Percentiles rank a stretch among this genome's conserved stretches.
phyloP scores from a whole-genome alignment of 2,113 vertebrate genomes.

The Bambusicola thoracicus region DNA sequence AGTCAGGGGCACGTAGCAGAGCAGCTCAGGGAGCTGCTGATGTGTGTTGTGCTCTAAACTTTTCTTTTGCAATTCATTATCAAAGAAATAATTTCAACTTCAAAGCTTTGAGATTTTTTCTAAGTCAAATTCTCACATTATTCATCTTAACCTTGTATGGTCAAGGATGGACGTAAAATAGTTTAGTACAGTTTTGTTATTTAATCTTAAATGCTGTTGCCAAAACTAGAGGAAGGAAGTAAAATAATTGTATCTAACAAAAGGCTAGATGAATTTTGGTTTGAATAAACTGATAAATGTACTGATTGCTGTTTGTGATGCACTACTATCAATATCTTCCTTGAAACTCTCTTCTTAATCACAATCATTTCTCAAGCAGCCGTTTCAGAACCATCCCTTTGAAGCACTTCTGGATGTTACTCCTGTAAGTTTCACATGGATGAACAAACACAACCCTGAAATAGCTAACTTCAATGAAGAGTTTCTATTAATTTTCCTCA shows the following conservation, averaged over 20 bases:
- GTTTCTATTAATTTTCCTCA: neutral
- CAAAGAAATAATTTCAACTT: neutral
- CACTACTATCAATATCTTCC: neutral
- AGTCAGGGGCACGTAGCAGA: accelerated
- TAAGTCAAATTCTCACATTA: neutral
- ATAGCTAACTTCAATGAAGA: neutral
- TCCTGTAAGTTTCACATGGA: neutral
- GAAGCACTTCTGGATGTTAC: neutral
- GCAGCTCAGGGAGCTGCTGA: accelerated
- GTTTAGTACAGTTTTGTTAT: neutral
- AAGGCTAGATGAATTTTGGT: neutral
- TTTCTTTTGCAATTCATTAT: neutral
- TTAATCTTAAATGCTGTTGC: neutral
- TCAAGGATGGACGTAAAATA: neutral
- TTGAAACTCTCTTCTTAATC: neutral
- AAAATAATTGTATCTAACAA: neutral
- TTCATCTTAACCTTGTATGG: neutral
- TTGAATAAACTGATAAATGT: neutral
- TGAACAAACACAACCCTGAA: neutral
- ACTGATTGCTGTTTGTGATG: neutral
- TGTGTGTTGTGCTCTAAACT: neutral
- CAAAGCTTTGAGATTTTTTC: neutral
- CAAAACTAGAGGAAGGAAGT: neutral
- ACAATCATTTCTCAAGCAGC: neutral
- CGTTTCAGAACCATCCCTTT: neutral